Conservation (phyloP, 2,888 invertebrate species). For the Seira sanloemensis region DNA sequence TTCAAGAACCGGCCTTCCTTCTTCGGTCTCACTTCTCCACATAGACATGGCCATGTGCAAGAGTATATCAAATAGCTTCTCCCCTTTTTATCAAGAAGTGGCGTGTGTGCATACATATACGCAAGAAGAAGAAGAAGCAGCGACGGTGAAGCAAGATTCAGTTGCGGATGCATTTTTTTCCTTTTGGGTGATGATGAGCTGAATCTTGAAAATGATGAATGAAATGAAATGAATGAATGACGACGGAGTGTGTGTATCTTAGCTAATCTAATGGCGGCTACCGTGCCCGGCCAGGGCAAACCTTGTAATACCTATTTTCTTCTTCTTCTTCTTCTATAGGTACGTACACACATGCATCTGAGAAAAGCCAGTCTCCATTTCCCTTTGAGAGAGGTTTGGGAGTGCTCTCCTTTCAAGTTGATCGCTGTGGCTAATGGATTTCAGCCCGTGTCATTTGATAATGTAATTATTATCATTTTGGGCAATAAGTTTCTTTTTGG, state of each 20-base stretch:
- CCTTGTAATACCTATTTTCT: too few relatives aligned
- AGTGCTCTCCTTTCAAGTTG: neutral
- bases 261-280: too few relatives aligned
- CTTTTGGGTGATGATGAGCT: neutral
- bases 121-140: too few relatives aligned
- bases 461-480: neutral
- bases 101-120: neutral
- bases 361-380: neutral
- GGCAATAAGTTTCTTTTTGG: neutral
- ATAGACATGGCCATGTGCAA: neutral
- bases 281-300: too few relatives aligned
- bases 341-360: neutral
- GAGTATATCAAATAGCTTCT: neutral
- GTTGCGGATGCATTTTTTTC: neutral
- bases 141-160: neutral
- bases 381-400: neutral
- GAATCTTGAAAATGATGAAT: conserved; percentile 1
- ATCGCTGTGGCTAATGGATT: conserved; percentile 38
- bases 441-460: conserved; percentile 35
- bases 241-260: too few relatives aligned
- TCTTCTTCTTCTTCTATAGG: too few relatives aligned
- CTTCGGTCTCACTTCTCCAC: neutral
- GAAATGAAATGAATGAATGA: conserved; percentile 1
- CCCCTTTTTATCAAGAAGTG: neutral
- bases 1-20: conserved; percentile 16